These are phyloP conservation scores for Pseudotriccus pelzelni DNA, from an alignment of 2,797 vertebrate species.

Conservation along the genomic window DNA sequence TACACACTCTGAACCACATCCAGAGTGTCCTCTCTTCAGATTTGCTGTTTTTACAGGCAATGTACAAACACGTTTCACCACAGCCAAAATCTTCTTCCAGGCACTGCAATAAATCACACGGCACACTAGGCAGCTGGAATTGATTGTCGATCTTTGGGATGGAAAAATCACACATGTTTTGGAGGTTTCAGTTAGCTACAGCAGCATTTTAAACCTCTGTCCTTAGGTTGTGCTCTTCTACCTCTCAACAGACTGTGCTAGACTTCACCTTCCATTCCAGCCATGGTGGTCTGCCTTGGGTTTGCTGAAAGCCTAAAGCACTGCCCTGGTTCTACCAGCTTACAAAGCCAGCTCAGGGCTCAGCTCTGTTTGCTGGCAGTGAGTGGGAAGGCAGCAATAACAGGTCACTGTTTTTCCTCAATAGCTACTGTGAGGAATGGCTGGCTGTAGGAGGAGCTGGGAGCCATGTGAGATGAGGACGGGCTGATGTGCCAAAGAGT, in stretches of 20 bases:
- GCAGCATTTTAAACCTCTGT: constrained; percentile 1
- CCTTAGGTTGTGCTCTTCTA: background rate
- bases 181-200: constrained; percentile 1
- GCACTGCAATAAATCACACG: background rate
- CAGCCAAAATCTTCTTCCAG: constrained; percentile 42
- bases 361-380: background rate
- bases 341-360: fast-evolving
- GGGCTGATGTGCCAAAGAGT: background rate
- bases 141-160: background rate
- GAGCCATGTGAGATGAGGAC: background rate
- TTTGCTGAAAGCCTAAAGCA: background rate
- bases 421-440: fast-evolving
- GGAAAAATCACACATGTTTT: background rate
- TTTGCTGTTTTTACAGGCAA: constrained; percentile 29
- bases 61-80: background rate
- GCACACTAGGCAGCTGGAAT: constrained; percentile 32
- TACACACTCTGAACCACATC: background rate
- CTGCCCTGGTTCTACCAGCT: background rate
- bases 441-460: background rate
- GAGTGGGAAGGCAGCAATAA: background rate
- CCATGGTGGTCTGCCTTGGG: background rate
- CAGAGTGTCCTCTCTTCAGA: constrained; percentile 11
- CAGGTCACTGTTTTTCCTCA: background rate
- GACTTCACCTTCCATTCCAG: background rate
- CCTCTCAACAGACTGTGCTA: background rate